These are phyloP conservation scores for Tetranychus piercei DNA, from an alignment of 2,888 invertebrate species.

Conservation along the genomic window DNA sequence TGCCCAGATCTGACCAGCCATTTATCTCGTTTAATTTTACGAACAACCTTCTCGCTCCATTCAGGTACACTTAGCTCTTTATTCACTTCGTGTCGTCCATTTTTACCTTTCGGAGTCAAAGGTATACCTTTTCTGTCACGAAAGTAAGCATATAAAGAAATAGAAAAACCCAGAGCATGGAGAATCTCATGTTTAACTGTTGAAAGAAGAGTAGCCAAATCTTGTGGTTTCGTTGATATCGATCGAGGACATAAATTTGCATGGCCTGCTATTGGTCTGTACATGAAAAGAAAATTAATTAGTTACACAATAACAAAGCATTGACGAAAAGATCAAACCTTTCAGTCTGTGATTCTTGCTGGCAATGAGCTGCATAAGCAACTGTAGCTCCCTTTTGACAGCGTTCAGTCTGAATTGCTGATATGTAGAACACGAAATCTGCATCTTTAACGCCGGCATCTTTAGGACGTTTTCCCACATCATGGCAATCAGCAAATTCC, in stretches of 20 bases:
- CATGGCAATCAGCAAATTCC: slow-evolving; percentile 56
- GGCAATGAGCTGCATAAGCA: slow-evolving; percentile 95
- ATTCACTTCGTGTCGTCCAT: slow-evolving; percentile 70
- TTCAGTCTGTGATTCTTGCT: slow-evolving; percentile 79
- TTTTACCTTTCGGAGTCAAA: slow-evolving; percentile 57
- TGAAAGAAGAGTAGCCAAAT: slow-evolving; percentile 71
- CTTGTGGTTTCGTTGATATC: slow-evolving; percentile 72
- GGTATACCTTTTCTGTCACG: slow-evolving; percentile 76
- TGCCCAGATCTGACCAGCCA: slow-evolving; percentile 65
- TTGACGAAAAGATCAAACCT: slow-evolving; percentile 38
- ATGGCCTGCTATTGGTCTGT: slow-evolving; percentile 90
- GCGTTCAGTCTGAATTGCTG: slow-evolving; percentile 76
- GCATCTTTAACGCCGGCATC: slow-evolving; percentile 56
- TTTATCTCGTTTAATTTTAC: slow-evolving; percentile 44
- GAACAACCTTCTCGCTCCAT: slow-evolving; percentile 78
- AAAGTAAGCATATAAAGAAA: slow-evolving; percentile 61
- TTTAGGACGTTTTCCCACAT: slow-evolving; percentile 34
- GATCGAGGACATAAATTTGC: slow-evolving; percentile 92
- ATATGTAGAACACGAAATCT: slow-evolving; percentile 91
- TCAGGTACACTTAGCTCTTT: slow-evolving; percentile 63
- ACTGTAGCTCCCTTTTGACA: slow-evolving; percentile 73
- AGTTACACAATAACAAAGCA: background rate
- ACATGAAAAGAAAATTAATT: slow-evolving; percentile 24
- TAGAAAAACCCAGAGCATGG: slow-evolving; percentile 50
- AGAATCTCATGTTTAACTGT: slow-evolving; percentile 97